Evolutionary conservation across 2,888 invertebrate genomes (phyloP).

Genomic region (Aethes cnicana): DNA sequence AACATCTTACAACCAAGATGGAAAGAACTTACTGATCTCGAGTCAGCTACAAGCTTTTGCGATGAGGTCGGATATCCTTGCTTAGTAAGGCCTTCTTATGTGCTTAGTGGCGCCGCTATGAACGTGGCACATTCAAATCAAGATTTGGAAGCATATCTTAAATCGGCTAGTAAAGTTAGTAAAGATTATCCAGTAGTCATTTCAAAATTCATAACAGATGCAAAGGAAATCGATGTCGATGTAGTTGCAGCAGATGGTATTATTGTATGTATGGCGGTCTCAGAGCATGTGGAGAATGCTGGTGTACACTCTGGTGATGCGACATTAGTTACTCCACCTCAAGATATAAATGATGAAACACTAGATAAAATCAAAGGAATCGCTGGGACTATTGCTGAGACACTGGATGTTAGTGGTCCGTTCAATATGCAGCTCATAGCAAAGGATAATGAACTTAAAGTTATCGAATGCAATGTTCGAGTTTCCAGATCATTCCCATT

Average conservation of each 20-base stretch:
- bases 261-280: slow-evolving; percentile 98
- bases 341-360: slow-evolving; percentile 96
- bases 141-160: slow-evolving; percentile 95
- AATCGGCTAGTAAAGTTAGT: slow-evolving; percentile 95
- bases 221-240: slow-evolving; percentile 99
- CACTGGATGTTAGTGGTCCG: slow-evolving; percentile 96
- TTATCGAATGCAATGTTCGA: slow-evolving; percentile 99
- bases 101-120: slow-evolving; percentile 99
- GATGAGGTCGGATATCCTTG: slow-evolving; percentile 98
- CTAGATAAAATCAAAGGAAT: slow-evolving; percentile 95
- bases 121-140: slow-evolving; percentile 97
- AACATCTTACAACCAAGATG: slow-evolving; percentile 97
- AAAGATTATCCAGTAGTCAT: slow-evolving; percentile 99
- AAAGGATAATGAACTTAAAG: slow-evolving; percentile 96
- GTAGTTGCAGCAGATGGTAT: slow-evolving; percentile 97
- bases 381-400: slow-evolving; percentile 92
- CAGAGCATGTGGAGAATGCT: slow-evolving; percentile 98
- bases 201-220: slow-evolving; percentile 97
- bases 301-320: slow-evolving; percentile 99
- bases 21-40: slow-evolving; percentile 96
- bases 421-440: slow-evolving; percentile 99
- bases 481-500: slow-evolving; percentile 99
- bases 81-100: slow-evolving; percentile 98
- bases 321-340: slow-evolving; percentile 98
- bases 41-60: slow-evolving; percentile 94